Percentiles rank a stretch among this genome's conserved stretches.
These are phyloP conservation scores for Drosophila simulans DNA, from an alignment of 1,140 invertebrate genomes.

Conservation along the genomic window DNA sequence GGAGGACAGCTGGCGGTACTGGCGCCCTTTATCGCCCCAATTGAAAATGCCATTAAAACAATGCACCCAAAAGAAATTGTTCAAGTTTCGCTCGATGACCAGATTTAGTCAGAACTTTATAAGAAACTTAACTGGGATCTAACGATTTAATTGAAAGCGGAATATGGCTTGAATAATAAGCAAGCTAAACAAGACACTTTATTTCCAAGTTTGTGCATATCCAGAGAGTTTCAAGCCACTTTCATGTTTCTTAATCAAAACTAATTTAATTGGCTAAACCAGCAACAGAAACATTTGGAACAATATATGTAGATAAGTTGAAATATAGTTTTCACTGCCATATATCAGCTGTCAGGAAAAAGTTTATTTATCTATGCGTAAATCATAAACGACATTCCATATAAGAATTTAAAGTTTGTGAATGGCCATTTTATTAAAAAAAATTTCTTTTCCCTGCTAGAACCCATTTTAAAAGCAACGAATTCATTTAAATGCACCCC, in stretches of 20 bases:
- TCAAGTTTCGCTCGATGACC: slow-evolving; percentile 10
- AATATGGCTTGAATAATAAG: slow-evolving; percentile 24
- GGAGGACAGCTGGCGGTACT: slow-evolving; percentile 35
- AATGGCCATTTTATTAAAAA: too few relatives aligned
- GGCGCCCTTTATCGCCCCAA: slow-evolving; percentile 40
- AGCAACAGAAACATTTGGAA: neutral
- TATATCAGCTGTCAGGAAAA: too few relatives aligned
- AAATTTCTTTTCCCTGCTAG: too few relatives aligned
- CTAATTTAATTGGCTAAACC: neutral
- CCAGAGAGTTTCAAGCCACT: slow-evolving; percentile 14
- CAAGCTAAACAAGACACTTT: slow-evolving; percentile 15
- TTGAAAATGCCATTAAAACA: slow-evolving; percentile 73
- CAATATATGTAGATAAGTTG: slow-evolving; percentile 8
- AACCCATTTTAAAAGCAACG: too few relatives aligned
- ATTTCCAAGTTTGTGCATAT: slow-evolving; percentile 28
- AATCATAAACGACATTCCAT: too few relatives aligned
- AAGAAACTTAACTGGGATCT: slow-evolving; percentile 11
- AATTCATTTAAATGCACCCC: neutral
- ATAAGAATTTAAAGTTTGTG: too few relatives aligned
- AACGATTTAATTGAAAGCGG: slow-evolving; percentile 24
- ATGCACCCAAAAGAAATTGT: slow-evolving; percentile 36
- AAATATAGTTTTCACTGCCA: neutral
- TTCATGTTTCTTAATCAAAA: neutral
- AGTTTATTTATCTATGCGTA: too few relatives aligned
- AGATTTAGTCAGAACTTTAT: slow-evolving; percentile 18